A percentile compares a stretch with the other conserved stretches of the same genome.
These are phyloP conservation scores for Ictalurus punctatus DNA, from an alignment of 2,113 vertebrate genomes.

Conservation along the genomic window DNA sequence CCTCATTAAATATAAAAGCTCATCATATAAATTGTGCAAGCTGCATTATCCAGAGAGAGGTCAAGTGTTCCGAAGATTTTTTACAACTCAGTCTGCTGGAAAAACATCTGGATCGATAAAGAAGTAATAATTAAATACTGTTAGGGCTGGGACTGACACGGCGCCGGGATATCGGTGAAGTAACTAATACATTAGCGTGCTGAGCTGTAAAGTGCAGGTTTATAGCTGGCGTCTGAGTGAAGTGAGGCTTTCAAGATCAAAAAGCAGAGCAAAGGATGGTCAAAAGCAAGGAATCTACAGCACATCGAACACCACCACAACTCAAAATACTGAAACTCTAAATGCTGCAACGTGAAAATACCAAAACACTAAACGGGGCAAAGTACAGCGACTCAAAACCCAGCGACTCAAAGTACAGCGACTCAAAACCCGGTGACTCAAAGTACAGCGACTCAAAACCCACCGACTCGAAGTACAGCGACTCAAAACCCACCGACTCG, in stretches of 20 bases:
- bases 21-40: background rate
- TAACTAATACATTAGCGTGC: background rate
- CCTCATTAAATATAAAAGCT: background rate
- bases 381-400: background rate
- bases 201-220: background rate
- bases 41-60: background rate
- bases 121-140: background rate
- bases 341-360: background rate
- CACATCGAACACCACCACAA: background rate
- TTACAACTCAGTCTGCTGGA: background rate
- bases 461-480: background rate
- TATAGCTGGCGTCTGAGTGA: background rate
- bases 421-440: background rate
- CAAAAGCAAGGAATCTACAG: background rate
- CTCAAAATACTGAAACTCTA: background rate
- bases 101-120: conserved; percentile 17
- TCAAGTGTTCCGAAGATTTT: background rate
- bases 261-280: background rate
- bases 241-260: background rate
- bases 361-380: too few species aligned
- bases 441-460: background rate
- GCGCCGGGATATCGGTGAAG: background rate
- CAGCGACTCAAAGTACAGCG: background rate
- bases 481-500: background rate
- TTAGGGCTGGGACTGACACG: background rate